These are phyloP conservation scores for Dinothrombium tinctorium DNA, from an alignment of 1,140 invertebrate species.

Conservation along the genomic window DNA sequence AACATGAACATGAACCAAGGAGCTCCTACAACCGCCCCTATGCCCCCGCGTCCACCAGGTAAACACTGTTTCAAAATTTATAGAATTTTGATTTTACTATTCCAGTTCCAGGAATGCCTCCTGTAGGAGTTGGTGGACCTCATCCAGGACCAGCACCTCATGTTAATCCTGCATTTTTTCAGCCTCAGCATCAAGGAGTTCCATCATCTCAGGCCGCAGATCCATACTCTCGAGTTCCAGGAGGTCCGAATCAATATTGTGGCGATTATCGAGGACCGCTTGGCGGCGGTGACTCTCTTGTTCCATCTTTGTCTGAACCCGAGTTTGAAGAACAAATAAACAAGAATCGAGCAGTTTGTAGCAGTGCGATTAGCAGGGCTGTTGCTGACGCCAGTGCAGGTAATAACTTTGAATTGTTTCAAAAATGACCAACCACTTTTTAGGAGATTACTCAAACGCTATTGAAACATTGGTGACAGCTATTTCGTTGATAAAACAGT, in stretches of 20 bases:
- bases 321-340: slow-evolving; percentile 90
- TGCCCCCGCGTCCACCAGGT: neutral
- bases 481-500: slow-evolving; percentile 94
- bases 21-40: neutral
- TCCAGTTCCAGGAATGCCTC: slow-evolving; percentile 12
- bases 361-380: slow-evolving; percentile 81
- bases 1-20: slow-evolving; percentile 4
- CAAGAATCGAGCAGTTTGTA: slow-evolving; percentile 86
- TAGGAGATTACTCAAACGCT: slow-evolving; percentile 82
- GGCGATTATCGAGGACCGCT: slow-evolving; percentile 12
- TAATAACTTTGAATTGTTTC: slow-evolving; percentile 2
- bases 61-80: neutral
- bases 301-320: slow-evolving; percentile 6
- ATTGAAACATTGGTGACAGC: slow-evolving; percentile 96
- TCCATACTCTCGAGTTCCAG: neutral
- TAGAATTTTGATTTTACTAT: neutral
- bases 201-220: neutral
- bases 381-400: slow-evolving; percentile 75
- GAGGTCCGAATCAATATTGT: slow-evolving; percentile 2
- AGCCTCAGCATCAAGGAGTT: slow-evolving; percentile 29
- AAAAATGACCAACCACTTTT: slow-evolving; percentile 7
- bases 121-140: slow-evolving; percentile 17
- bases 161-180: slow-evolving; percentile 89
- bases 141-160: slow-evolving; percentile 33
- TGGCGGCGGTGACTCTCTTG: neutral